Percentiles rank a stretch among this genome's conserved stretches.
phyloP scores from a whole-genome alignment of 2,888 invertebrate species.

The Lumbricus terrestris region DNA sequence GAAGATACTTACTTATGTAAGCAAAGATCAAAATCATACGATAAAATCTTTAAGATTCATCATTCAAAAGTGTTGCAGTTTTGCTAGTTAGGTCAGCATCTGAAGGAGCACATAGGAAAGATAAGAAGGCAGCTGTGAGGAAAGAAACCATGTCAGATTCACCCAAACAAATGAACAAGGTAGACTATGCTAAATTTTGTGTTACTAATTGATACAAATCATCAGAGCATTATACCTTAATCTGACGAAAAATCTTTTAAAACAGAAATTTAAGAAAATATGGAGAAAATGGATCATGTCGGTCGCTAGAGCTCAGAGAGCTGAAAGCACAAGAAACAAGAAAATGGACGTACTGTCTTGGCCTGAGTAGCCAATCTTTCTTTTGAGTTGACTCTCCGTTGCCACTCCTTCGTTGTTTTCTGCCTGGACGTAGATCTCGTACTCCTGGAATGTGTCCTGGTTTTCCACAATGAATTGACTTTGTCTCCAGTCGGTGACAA shows the following conservation, averaged over 20 bases:
- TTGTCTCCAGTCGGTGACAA: slow-evolving; percentile 75
- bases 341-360: slow-evolving; percentile 65
- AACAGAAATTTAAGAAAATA: not conserved
- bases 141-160: not conserved
- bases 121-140: not conserved
- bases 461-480: slow-evolving; percentile 71
- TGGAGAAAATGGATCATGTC: no score
- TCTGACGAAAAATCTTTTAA: not conserved
- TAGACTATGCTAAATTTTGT: not conserved
- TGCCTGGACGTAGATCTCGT: slow-evolving; percentile 85
- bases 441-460: slow-evolving; percentile 81
- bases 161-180: not conserved
- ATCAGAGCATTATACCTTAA: not conserved
- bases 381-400: slow-evolving; percentile 66
- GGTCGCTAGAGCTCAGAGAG: no score
- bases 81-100: not conserved
- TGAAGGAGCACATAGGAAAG: not conserved
- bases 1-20: not conserved
- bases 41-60: not conserved
- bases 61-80: not conserved
- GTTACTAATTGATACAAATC: not conserved
- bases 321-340: no score
- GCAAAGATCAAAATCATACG: not conserved
- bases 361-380: slow-evolving; percentile 84
- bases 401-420: slow-evolving; percentile 84